Evolutionary conservation across 1,140 invertebrate genomes (phyloP).

Genomic region (Formica exsecta): DNA sequence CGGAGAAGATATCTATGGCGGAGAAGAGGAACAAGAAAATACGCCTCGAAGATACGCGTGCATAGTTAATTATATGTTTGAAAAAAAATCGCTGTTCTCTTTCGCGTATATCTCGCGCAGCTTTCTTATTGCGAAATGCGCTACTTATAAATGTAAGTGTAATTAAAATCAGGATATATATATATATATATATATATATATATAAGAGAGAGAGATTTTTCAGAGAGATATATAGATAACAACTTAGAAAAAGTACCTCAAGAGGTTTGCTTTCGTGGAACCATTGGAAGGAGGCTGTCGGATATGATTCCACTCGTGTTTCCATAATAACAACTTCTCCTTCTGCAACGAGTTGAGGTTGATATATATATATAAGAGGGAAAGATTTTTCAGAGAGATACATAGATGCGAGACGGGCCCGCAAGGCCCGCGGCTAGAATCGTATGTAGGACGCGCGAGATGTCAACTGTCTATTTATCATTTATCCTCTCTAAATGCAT

Average conservation of each 20-base stretch:
- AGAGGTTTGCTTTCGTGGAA: conserved; percentile 89
- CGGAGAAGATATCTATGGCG: neutral
- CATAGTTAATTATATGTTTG: neutral
- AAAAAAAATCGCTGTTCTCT: neutral
- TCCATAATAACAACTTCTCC: conserved; percentile 94
- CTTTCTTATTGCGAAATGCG: neutral
- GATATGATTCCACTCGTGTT: conserved; percentile 91
- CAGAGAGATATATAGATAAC: neutral
- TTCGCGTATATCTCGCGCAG: neutral
- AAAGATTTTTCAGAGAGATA: neutral
- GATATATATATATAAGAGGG: conserved; percentile 45
- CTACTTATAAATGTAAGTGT: neutral
- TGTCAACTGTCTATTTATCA: neutral
- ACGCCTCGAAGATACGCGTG: neutral
- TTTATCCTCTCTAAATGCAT: neutral
- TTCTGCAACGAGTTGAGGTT: conserved; percentile 90
- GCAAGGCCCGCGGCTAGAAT: conserved; percentile 33
- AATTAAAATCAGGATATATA: conserved; percentile 14
- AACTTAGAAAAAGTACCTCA: conserved; percentile 80
- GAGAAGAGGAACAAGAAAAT: neutral
- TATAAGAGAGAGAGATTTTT: neutral
- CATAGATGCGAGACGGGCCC: neutral
- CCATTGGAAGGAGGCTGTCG: conserved; percentile 95
- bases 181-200: too few relatives aligned
- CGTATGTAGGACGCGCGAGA: conserved; percentile 43